Evolutionary conservation across 2,797 vertebrate genomes (phyloP).

Genomic region (Mus spretus): DNA sequence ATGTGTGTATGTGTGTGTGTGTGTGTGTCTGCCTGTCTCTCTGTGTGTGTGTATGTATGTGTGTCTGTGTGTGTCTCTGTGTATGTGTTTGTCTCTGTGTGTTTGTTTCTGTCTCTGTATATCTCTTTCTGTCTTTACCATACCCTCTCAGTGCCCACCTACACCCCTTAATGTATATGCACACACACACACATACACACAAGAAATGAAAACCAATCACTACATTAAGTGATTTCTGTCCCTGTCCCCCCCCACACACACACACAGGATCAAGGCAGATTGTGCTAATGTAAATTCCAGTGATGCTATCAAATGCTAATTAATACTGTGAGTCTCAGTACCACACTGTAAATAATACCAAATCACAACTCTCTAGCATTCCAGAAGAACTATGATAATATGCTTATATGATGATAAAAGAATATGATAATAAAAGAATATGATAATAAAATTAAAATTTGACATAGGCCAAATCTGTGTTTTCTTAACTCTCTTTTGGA

Average conservation of each 20-base stretch:
- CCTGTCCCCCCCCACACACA: too few relatives aligned
- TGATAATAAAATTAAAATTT: slow-evolving; percentile 4
- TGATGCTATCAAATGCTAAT: slow-evolving; percentile 28
- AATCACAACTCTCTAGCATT: neutral
- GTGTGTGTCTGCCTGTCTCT: too few relatives aligned
- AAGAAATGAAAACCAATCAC: neutral
- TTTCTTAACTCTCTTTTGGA: neutral
- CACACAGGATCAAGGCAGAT: neutral
- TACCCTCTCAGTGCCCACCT: neutral
- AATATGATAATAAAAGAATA: neutral
- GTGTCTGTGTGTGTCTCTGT: too few relatives aligned
- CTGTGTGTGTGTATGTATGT: neutral
- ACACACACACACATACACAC: neutral
- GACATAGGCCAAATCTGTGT: neutral
- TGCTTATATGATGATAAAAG: neutral
- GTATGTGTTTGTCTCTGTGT: neutral
- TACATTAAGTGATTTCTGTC: slow-evolving; percentile 31
- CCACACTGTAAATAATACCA: neutral
- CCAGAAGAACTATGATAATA: neutral
- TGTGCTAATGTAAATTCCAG: neutral
- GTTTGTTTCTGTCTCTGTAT: neutral
- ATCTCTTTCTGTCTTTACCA: neutral
- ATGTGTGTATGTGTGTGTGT: neutral
- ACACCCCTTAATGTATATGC: too few relatives aligned
- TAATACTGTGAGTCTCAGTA: neutral